These are phyloP conservation scores for Hirundo rustica DNA, from an alignment of 2,797 vertebrate species.

Conservation along the genomic window DNA sequence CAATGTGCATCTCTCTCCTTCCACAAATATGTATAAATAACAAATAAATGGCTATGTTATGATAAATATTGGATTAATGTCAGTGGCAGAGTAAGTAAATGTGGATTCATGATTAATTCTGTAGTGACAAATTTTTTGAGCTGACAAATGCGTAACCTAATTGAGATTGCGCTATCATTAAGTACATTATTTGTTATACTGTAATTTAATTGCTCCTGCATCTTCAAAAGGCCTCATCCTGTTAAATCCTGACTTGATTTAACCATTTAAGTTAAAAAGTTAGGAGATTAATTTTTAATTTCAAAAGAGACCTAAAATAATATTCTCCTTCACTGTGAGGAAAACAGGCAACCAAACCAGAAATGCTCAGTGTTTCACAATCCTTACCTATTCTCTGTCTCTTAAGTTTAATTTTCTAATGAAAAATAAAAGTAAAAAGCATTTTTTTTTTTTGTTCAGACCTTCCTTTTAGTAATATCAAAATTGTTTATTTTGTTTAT, in stretches of 20 bases:
- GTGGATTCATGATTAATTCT: not conserved
- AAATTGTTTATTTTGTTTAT: not conserved
- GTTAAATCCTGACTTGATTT: not conserved
- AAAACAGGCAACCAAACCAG: not conserved
- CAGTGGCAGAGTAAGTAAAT: not conserved
- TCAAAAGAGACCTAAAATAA: not conserved
- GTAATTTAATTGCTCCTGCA: not conserved
- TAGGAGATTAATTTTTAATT: not conserved
- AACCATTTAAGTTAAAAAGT: not conserved
- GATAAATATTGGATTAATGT: not conserved
- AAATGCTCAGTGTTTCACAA: not conserved
- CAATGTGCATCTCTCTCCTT: not conserved
- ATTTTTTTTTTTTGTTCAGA: not conserved
- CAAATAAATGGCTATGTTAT: not conserved
- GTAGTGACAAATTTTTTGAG: not conserved
- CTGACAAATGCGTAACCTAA: not conserved
- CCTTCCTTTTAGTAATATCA: not conserved
- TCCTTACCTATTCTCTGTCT: not conserved
- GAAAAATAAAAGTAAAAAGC: rapidly evolving
- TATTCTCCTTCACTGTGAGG: not conserved
- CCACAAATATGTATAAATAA: not conserved
- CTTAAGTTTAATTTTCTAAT: not conserved
- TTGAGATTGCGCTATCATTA: not conserved
- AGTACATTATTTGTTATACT: not conserved
- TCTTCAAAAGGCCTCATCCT: not conserved